Base-by-base conservation (phyloP, 2,797 vertebrate genomes). In the Menidia menidia region DNA sequence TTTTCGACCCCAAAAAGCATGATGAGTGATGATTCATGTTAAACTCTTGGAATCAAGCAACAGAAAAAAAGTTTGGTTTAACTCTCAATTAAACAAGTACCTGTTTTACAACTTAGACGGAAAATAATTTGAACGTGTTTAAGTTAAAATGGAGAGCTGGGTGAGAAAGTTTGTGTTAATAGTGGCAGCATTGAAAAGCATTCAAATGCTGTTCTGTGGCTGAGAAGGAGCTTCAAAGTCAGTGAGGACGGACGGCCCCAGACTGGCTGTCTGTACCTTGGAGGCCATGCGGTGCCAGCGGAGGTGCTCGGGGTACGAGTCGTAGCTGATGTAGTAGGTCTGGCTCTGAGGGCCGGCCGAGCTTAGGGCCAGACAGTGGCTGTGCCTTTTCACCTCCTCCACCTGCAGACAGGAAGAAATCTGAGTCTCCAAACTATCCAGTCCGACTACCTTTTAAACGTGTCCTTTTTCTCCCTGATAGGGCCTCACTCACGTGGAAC, bases 261-360 rank as follows among this genome's bases (percentile, higher is more conserved):
- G 13, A 54, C 3, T 31, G 39, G 6, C 9, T 35, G 35, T 59
- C 18, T 42, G 54, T 65, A 95, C 98, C 96, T 99, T 98, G 11
- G 97, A 96, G 19, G 97, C 97, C 41, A 96, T 96, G 60, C 97
- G 87, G 68, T 97, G 95, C 97, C 98, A 99, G 69, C 96, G 94
- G 60, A 99, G 94, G 86, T 97, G 96, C 74, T 99, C 98, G 0
- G 97, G 96, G 92, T 98, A 99, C 10, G 95, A 97, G 81, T 98
- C 96, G 0, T 97, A 98, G 92, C 97, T 97, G 88, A 99, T 92
- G 90, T 97, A 97, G 92, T 99, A 99, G n/a, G 95, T 98, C 93
- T 98, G 97, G 91, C 95, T 97, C 84, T 97, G 97, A 72, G 97
- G 96, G 64, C 96, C 97, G 2, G 96, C 96, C 0, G 97, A 98